Percentiles rank a stretch among this genome's conserved stretches.
phyloP scores from a whole-genome alignment of 1,140 invertebrate species.

The Wiebesia pumilae region DNA sequence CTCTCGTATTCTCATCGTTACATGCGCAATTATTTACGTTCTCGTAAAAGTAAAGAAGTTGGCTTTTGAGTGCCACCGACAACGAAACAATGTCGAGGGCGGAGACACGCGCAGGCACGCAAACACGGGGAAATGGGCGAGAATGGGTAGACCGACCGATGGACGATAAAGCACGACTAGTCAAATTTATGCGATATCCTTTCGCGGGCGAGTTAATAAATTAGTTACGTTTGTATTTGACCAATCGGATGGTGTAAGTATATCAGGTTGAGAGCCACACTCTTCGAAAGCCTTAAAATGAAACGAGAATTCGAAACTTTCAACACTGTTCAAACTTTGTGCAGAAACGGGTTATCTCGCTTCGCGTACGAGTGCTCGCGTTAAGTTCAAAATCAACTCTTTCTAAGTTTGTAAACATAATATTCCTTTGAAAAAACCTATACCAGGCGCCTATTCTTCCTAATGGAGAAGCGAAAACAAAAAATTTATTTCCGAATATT shows the following conservation, averaged over 20 bases:
- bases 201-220: conserved; percentile 54
- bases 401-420: too few species aligned
- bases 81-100: neutral
- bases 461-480: too few species aligned
- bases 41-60: conserved; percentile 55
- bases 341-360: neutral
- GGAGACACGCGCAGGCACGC: neutral
- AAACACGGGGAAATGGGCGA: neutral
- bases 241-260: neutral
- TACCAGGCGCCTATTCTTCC: too few species aligned
- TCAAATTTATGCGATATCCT: conserved; percentile 52
- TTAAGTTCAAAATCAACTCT: too few species aligned
- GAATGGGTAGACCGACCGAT: neutral
- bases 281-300: neutral
- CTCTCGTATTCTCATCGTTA: conserved; percentile 16
- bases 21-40: conserved; percentile 57
- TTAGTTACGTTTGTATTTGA: conserved; percentile 50
- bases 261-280: neutral
- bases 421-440: too few species aligned
- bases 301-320: neutral
- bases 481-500: neutral
- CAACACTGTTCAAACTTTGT: neutral
- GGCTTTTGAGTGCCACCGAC: conserved; percentile 18
- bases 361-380: neutral
- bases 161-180: conserved; percentile 46